Base-by-base conservation (phyloP, 2,797 vertebrate genomes). In the Pipistrellus kuhlii region DNA sequence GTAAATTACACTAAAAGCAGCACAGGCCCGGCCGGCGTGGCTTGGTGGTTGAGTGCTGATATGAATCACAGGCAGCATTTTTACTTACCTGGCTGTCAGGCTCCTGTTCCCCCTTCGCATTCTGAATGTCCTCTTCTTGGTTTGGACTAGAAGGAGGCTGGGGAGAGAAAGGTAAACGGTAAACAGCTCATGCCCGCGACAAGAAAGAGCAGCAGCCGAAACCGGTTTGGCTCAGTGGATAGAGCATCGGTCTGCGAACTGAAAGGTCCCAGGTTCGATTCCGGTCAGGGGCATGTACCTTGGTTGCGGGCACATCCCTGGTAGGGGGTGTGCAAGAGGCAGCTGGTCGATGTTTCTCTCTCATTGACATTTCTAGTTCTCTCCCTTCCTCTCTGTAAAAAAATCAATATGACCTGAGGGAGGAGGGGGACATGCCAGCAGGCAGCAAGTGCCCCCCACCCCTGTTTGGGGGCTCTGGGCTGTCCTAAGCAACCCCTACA, bases 81-180 rank as follows among this genome's bases (percentile, higher is more conserved):
- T 87, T 53, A 81, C 96, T 93, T 89, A 98, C 98, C 69, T 97
- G 66, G 10, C 51, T 66, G 12, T 0, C 12, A 17, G 57, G 69
- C 20, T 2, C 71, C 10, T 46, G 92, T 35, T 78, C 88, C 13
- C 84, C 85, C 44, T 21, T 21, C 66, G 1, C 4, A 68, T 85
- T 88, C 86, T 77, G 88, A 27, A 25, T 41, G n/a, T 96, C 89
- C 35, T 87, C 87, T 95, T 90, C 88, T 92, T 78, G 78, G 66
- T 71, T 95, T 53, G 68, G 78, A 86, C 8, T 12, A n/a, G 51
- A 59, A 46, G 68, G 53, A 55, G 80, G 25, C 98, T 98, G 94
- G 81, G 81, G 88, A 94, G 85, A 66, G 25, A 89, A 93, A 94
- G 14, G 53, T 32, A 73, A 85, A 59, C 8, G 30, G 90, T 41